These are phyloP conservation scores for Actinopyga echinites DNA, from an alignment of 53 echinoderm and acorn worm genomes.

Conservation along the genomic window DNA sequence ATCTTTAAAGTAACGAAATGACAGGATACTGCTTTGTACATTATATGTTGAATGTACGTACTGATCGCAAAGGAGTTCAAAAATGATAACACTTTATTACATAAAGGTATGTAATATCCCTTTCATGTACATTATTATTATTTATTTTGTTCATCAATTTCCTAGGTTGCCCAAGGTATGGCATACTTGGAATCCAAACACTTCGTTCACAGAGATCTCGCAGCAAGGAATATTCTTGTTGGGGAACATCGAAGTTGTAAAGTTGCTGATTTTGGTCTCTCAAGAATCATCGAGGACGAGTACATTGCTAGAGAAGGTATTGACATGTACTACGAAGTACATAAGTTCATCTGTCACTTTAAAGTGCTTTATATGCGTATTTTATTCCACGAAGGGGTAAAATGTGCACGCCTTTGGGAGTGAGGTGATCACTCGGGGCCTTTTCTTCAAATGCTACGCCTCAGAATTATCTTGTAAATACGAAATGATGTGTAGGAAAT, in stretches of 20 bases:
- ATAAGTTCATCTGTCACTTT: no score
- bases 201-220: conserved; percentile 93
- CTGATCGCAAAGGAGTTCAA: no score
- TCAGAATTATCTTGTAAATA: no score
- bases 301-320: conserved; percentile 99
- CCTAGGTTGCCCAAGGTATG: conserved; percentile 94
- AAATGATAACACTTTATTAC: background rate
- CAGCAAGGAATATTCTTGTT: conserved; percentile 94
- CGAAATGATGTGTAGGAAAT: no score
- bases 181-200: conserved; percentile 93
- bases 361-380: no score
- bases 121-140: background rate
- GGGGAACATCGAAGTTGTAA: conserved; percentile 93
- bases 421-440: no score
- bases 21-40: no score
- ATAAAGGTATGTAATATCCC: background rate
- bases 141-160: background rate
- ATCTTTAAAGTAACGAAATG: no score
- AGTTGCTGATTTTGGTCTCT: conserved; percentile 97
- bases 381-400: no score
- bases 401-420: no score
- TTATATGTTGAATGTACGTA: background rate
- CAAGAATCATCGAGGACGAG: conserved; percentile 91
- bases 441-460: no score
- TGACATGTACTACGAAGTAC: background rate